phyloP scores from a whole-genome alignment of 2,113 vertebrate genomes.

The Scopus umbretta region DNA sequence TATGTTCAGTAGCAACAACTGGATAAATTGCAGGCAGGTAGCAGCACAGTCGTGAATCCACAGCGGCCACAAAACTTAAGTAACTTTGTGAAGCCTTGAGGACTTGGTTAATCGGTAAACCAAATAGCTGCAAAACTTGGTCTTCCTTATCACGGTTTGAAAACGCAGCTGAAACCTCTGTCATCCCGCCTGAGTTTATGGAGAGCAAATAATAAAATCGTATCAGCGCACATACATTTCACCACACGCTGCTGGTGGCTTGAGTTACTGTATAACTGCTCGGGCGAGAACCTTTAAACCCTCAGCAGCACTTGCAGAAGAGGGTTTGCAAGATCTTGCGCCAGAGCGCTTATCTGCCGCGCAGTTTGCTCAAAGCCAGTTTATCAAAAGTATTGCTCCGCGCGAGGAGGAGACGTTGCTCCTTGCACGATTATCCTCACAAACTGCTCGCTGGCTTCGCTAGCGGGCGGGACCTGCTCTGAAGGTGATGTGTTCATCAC shows the following conservation, averaged over 20 bases:
- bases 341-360: not conserved
- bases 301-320: not conserved
- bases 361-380: not conserved
- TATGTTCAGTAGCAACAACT: not conserved
- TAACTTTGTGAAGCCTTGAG: not conserved
- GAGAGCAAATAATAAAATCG: not conserved
- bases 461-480: not conserved
- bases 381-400: not conserved
- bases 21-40: not conserved
- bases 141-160: constrained; percentile 8
- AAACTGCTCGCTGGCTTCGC: not conserved
- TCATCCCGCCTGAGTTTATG: not conserved
- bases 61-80: not conserved
- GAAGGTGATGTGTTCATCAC: not conserved
- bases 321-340: not conserved
- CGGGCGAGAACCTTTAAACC: constrained; percentile 52
- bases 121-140: not conserved
- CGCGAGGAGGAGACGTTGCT: not conserved
- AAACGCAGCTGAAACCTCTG: not conserved
- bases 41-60: not conserved
- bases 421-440: not conserved
- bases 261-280: constrained; percentile 49
- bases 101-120: constrained; percentile 40
- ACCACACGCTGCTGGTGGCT: not conserved
- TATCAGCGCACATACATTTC: not conserved